These are phyloP conservation scores for human (Homo sapiens) DNA, from an alignment of 2,113 vertebrate genomes.

Conservation along the genomic window DNA sequence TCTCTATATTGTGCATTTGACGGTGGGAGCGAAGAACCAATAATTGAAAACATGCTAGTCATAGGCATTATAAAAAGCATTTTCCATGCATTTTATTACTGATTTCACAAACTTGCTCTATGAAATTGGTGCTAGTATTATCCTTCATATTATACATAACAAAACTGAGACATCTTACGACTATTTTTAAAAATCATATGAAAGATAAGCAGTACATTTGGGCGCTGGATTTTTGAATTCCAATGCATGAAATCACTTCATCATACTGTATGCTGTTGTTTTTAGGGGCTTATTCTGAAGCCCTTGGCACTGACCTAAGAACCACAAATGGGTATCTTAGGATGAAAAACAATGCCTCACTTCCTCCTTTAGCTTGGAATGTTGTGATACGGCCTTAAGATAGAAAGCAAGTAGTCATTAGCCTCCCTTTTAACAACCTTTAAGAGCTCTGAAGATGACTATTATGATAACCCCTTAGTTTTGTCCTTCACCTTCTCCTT, in stretches of 20 bases:
- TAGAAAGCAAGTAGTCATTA: not conserved
- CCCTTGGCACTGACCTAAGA: not conserved
- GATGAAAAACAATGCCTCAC: not conserved
- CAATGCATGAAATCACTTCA: not conserved
- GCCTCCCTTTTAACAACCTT: not conserved
- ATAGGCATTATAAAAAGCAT: not conserved
- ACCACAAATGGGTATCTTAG: not conserved
- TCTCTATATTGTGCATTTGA: not conserved
- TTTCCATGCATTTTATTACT: not conserved
- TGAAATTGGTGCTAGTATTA: not conserved
- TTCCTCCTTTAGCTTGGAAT: not conserved
- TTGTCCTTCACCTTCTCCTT: not conserved
- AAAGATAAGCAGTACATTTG: not conserved
- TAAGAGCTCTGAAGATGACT: not conserved
- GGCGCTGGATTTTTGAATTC: not conserved
- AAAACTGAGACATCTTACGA: not conserved
- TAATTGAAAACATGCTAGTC: not conserved
- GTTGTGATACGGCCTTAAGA: not conserved
- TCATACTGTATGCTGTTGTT: fast-evolving
- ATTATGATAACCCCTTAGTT: not conserved
- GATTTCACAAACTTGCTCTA: not conserved
- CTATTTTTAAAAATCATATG: not conserved
- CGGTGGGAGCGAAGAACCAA: not conserved
- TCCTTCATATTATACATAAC: not conserved
- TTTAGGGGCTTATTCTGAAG: not conserved